These are phyloP conservation scores for Microplitis demolitor DNA, from an alignment of 1,140 invertebrate species.

Conservation along the genomic window DNA sequence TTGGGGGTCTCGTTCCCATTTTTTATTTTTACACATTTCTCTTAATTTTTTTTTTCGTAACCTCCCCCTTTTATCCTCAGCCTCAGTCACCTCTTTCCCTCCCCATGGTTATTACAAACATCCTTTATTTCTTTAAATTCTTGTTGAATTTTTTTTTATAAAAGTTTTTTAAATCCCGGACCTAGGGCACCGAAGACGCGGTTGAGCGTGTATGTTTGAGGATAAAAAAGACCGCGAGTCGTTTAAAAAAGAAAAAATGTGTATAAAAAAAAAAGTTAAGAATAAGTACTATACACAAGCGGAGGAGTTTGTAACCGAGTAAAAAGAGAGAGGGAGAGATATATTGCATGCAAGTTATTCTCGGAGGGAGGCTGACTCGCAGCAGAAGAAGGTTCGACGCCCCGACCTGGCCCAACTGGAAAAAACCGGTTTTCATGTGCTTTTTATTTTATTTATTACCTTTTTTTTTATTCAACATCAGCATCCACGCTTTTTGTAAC, in stretches of 20 bases:
- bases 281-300: constrained; percentile 3
- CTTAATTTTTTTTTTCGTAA: constrained; percentile 23
- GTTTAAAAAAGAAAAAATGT: neutral
- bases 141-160: constrained; percentile 43
- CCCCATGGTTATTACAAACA: neutral
- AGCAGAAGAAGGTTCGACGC: constrained; percentile 55
- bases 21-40: constrained; percentile 29
- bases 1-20: constrained; percentile 35
- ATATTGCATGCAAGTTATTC: constrained; percentile 60
- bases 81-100: constrained; percentile 14
- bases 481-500: constrained; percentile 29
- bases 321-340: constrained; percentile 10
- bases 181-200: constrained; percentile 52
- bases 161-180: constrained; percentile 47
- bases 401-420: constrained; percentile 63
- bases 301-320: constrained; percentile 7
- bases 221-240: neutral
- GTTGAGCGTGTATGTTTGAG: constrained; percentile 35
- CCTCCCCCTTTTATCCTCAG: neutral
- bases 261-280: neutral
- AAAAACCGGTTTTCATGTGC: constrained; percentile 62
- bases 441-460: constrained; percentile 53
- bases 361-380: constrained; percentile 59
- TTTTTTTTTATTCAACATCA: constrained; percentile 13
- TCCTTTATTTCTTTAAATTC: constrained; percentile 27